Base-by-base conservation (phyloP, 2,797 vertebrate genomes). In the Muraenolepis orangiensis region DNA sequence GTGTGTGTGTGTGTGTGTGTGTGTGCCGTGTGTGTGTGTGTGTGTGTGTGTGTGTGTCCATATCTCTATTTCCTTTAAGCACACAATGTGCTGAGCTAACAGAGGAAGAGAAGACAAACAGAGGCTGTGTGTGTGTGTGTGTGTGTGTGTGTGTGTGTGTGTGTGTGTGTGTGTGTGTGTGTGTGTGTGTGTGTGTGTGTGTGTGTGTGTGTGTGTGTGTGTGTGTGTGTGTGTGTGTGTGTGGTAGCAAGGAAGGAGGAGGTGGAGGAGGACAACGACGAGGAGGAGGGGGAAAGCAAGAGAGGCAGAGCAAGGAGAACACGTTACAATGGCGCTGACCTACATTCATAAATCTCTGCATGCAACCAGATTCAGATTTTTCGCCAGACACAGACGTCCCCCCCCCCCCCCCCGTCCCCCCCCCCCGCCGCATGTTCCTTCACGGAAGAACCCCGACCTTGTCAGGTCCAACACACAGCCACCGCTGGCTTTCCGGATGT, bases 321-420 rank as follows among this genome's bases (percentile, higher is more conserved):
- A 87, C 85, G 85, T 87, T 86, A 84, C 78, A 83, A 77, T n/a
- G 30, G 12, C 7, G 85, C 87, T 92, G 92, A 92, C 92, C 92
- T 91, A 93, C 87, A 92, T 92, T 92, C 84, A 81, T 46, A 81
- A 84, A 87, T 88, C 84, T 31, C 82, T 64, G 34, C 85, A 81
- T 79, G 77, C 90, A 89, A 86, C 90, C 86, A 82, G 84, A 31
- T 18, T 67, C 28, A 30, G 18, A 12, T 31, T 31, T 6, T 18
- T 2, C 80, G 78, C n/a, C n/a, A 79, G 0, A 76, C 86, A 88
- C 89, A 90, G 91, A 91, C 91, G 90, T 90, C 88, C 80, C 74
- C 71, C 85, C 80, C 81, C 83, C 79, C 84, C 64, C 80, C 81
- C 83, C 79, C 84, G 51, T 85, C 80, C 81, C 83, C 79, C 84